These are phyloP conservation scores for Clamator glandarius DNA, from an alignment of 2,797 vertebrate species.

Conservation along the genomic window DNA sequence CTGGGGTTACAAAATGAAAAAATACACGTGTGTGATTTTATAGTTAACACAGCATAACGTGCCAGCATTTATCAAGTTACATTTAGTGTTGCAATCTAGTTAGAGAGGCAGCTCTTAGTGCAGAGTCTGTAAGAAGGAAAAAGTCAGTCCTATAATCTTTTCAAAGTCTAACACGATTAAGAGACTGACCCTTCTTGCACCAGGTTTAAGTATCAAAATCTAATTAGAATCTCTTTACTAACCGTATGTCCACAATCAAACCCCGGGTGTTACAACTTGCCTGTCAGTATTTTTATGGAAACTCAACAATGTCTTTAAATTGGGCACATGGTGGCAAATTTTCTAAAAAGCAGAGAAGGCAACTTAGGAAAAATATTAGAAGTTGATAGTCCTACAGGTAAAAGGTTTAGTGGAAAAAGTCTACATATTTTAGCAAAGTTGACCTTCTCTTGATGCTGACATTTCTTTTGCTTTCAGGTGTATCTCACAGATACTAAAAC, in stretches of 20 bases:
- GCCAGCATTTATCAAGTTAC: background rate
- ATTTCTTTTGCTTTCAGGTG: background rate
- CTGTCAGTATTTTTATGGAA: slow-evolving; percentile 25
- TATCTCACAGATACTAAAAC: background rate
- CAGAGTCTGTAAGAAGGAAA: background rate
- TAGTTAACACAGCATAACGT: background rate
- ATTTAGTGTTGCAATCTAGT: background rate
- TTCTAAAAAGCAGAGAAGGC: background rate
- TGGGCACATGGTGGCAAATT: background rate
- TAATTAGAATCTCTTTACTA: slow-evolving; percentile 40
- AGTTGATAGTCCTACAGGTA: background rate
- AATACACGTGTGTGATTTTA: background rate
- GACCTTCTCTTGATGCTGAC: background rate
- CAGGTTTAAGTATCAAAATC: slow-evolving; percentile 42
- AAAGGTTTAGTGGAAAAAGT: background rate
- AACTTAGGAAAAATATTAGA: background rate
- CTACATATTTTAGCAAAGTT: background rate
- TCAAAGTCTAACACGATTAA: slow-evolving; percentile 48
- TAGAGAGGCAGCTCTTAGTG: background rate
- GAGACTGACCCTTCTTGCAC: slow-evolving; percentile 41
- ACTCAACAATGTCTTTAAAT: slow-evolving; percentile 21
- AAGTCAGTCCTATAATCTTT: slow-evolving; percentile 42
- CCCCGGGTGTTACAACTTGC: background rate
- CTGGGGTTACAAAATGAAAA: background rate
- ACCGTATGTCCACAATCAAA: slow-evolving; percentile 16